phyloP scores from a whole-genome alignment of 2,888 invertebrate species.

The Sinodicranocentrus sp. region DNA sequence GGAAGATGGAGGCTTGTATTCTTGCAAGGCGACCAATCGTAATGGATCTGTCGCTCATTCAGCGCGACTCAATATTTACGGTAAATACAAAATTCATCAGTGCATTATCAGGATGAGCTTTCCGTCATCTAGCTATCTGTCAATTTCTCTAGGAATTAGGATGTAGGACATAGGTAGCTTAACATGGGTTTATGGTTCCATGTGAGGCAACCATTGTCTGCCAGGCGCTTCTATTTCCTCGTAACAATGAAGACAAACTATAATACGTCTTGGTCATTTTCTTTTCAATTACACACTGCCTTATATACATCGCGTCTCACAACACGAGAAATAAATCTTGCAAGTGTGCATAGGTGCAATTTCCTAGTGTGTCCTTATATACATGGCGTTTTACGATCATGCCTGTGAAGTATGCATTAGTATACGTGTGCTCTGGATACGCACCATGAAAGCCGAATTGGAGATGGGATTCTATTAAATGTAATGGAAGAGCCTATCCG shows the following conservation, averaged over 20 bases:
- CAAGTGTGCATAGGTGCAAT: not conserved
- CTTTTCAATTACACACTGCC: constrained; percentile 41
- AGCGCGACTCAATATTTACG: constrained; percentile 79
- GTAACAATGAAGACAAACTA: not conserved
- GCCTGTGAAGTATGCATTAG: not conserved
- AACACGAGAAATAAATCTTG: not conserved
- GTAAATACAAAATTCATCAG: constrained; percentile 77
- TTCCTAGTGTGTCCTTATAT: too few species aligned
- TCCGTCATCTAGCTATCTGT: too few species aligned
- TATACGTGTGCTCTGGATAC: not conserved
- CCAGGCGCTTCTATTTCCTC: too few species aligned
- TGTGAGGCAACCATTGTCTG: too few species aligned
- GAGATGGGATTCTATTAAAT: constrained; percentile 48
- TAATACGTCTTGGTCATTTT: constrained; percentile 40
- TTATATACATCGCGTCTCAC: too few species aligned
- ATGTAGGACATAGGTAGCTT: too few species aligned
- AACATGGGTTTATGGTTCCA: too few species aligned
- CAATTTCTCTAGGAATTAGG: too few species aligned
- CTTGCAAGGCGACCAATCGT: constrained; percentile 77
- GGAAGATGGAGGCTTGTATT: constrained; percentile 79
- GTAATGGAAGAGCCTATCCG: constrained; percentile 46
- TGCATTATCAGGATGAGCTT: constrained; percentile 10
- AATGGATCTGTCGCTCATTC: constrained; percentile 78
- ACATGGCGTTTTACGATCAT: not conserved
- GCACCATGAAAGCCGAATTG: not conserved